These are phyloP conservation scores for Indicator maculatus DNA, from an alignment of 2,113 vertebrate species.

Conservation along the genomic window DNA sequence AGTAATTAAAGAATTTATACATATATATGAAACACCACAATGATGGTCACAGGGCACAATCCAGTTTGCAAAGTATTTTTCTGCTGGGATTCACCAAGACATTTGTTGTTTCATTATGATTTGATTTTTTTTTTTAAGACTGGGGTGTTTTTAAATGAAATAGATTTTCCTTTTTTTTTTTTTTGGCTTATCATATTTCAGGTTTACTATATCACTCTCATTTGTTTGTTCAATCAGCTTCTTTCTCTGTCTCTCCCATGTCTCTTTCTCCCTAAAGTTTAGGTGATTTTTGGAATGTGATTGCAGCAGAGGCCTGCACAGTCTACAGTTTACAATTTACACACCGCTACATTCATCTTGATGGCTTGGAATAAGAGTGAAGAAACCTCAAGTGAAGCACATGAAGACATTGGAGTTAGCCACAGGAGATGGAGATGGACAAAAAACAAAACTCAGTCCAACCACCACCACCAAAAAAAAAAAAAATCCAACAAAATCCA, in stretches of 20 bases:
- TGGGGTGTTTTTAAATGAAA: background rate
- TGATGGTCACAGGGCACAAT: background rate
- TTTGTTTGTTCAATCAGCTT: background rate
- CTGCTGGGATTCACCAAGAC: background rate
- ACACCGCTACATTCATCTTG: background rate
- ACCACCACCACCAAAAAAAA: background rate
- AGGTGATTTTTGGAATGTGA: background rate
- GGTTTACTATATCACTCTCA: background rate
- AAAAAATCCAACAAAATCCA: background rate
- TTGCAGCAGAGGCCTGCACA: background rate
- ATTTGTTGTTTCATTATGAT: background rate
- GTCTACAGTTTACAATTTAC: no score
- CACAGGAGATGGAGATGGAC: rapidly evolving
- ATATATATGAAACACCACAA: background rate
- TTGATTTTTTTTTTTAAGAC: background rate
- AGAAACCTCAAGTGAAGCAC: background rate
- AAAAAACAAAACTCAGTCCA: background rate
- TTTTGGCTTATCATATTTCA: background rate
- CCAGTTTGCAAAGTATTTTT: background rate
- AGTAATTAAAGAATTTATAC: background rate
- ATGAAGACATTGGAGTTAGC: background rate
- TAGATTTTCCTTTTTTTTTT: no score
- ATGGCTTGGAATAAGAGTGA: background rate
- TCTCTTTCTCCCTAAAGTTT: background rate
- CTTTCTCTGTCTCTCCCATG: background rate